Base-by-base conservation (phyloP, 2,113 vertebrate species). In the Ptilorrhoa leucosticta region DNA sequence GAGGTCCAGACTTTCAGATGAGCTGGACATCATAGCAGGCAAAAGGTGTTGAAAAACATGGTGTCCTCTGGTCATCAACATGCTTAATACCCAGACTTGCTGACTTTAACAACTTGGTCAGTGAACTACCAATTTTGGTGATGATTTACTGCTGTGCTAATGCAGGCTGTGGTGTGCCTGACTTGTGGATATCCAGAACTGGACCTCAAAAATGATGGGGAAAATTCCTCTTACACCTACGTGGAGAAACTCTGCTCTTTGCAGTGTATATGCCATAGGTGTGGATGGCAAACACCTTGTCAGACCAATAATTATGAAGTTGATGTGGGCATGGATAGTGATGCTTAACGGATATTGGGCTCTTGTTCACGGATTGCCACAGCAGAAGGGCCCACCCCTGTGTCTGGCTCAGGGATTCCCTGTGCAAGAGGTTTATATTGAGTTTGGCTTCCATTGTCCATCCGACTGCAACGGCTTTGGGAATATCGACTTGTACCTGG, bases 201-300 rank as follows among this genome's bases (percentile, higher is more conserved):
- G 39, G 35, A 61, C 18, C 63, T 68, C 42, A 53, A 4, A 76
- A 71, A 40, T 60, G 4, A 15, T 15, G 44, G 33, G 35, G 35
- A 7, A 86, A 58, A 57, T 40, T 72, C 39, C n/a, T 22, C 12
- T 58, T 37, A 11, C 0, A 0, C 35, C n/a, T 19, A 4, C 50
- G 22, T 0, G 1, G 64, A 88, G 33, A 53, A 51, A 0, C 30
- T 64, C 69, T 50, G 48, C 60, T 47, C 35, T 69, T 69, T 37
- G 69, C 40, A 35, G 28, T 3, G 2, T 7, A 1, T 9, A 0
- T 47, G 45, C 27, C 14, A 7, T 6, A 27, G 63, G 42, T 63
- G 83, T 21, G 44, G 39, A 1, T n/a, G 40, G 44, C 39, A 68
- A 66, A 21, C 7, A 16, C 9, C 0, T n/a, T 13, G 45, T 40